phyloP scores from a whole-genome alignment of 2,797 vertebrate species.

The Takifugu ocellatus region DNA sequence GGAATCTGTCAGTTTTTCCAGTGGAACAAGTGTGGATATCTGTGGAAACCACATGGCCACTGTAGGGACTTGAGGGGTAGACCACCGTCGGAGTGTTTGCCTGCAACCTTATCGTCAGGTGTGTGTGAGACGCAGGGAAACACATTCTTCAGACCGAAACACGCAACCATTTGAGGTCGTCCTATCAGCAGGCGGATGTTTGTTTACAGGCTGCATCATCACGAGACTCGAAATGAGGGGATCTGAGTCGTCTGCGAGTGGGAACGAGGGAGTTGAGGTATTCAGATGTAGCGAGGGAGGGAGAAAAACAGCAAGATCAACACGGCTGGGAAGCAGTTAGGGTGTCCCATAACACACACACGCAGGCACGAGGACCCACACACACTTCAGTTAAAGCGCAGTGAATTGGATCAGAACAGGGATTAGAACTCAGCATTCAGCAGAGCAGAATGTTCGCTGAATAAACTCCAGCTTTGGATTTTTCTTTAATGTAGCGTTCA shows the following conservation, averaged over 20 bases:
- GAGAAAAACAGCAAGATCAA: slow-evolving; percentile 16
- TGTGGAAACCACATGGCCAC: no score
- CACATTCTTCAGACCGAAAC: no score
- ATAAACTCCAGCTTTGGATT: slow-evolving; percentile 38
- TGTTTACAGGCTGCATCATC: background rate
- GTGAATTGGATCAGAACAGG: slow-evolving; percentile 40
- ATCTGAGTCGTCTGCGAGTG: slow-evolving; percentile 7
- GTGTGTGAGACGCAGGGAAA: no score
- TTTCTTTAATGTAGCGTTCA: slow-evolving; percentile 38
- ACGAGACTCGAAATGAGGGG: slow-evolving; percentile 8
- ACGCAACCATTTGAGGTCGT: no score
- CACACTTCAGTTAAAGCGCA: slow-evolving; percentile 18
- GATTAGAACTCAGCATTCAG: slow-evolving; percentile 46
- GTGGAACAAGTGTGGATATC: no score
- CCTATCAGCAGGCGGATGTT: no score
- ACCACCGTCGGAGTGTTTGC: no score
- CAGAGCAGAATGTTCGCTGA: slow-evolving; percentile 45
- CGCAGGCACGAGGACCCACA: slow-evolving; percentile 10
- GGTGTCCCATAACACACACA: slow-evolving; percentile 11
- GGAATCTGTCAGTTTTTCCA: no score
- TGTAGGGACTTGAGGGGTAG: no score
- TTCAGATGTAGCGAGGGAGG: slow-evolving; percentile 9
- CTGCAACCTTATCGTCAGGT: no score
- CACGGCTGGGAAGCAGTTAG: slow-evolving; percentile 22
- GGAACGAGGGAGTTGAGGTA: slow-evolving; percentile 5